phyloP scores from a whole-genome alignment of 2,113 vertebrate species.

The Petromus typicus region DNA sequence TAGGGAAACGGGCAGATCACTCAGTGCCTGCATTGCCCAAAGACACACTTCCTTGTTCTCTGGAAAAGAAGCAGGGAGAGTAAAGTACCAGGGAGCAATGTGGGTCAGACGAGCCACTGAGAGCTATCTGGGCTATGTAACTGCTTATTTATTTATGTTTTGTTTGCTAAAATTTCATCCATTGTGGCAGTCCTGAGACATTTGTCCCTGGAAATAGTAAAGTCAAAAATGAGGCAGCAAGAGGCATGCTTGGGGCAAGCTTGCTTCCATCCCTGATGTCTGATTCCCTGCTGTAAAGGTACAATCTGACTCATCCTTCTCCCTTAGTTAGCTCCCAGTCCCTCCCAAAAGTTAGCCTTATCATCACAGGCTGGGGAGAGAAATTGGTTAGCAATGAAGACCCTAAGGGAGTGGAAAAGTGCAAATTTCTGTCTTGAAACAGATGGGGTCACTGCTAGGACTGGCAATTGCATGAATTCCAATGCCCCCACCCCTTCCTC shows the following conservation, averaged over 20 bases:
- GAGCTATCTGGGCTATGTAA: background rate
- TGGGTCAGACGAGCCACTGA: conserved; percentile 66
- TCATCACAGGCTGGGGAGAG: rapidly evolving
- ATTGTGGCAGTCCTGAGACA: conserved; percentile 41
- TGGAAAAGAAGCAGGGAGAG: background rate
- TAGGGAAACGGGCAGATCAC: conserved; percentile 61
- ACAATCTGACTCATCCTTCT: background rate
- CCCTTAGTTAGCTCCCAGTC: rapidly evolving
- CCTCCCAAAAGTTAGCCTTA: background rate
- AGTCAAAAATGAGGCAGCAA: conserved; percentile 42
- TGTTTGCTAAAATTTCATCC: conserved; percentile 72
- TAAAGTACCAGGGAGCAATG: background rate
- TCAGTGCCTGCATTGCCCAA: conserved; percentile 31
- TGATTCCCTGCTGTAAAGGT: background rate
- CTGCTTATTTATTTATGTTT: conserved; percentile 77
- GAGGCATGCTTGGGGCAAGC: background rate
- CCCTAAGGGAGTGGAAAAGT: background rate
- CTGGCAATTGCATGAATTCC: rapidly evolving
- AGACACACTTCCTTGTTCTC: background rate
- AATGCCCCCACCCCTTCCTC: background rate
- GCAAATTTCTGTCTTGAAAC: background rate
- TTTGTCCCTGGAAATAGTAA: conserved; percentile 46
- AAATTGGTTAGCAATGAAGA: background rate
- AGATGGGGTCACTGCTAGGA: background rate
- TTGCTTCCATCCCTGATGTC: background rate